Evolutionary conservation across 2,797 vertebrate species (phyloP).

Genomic region (Sylvia borin): DNA sequence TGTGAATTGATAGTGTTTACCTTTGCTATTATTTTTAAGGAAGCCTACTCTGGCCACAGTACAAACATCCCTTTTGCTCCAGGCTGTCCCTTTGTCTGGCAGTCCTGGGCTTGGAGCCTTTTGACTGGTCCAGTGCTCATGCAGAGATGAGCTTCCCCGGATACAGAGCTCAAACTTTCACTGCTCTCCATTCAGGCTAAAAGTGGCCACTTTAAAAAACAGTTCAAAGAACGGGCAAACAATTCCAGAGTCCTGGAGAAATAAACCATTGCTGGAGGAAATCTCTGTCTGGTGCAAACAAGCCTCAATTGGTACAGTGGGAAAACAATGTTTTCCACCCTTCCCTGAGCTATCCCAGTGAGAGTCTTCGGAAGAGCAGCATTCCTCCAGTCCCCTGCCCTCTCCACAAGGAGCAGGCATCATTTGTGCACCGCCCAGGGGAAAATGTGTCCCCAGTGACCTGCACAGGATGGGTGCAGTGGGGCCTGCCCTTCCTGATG

Average conservation of each 20-base stretch:
- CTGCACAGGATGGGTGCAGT: constrained; percentile 31
- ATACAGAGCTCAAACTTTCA: constrained; percentile 9
- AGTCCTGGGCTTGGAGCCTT: background rate
- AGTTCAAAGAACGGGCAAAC: background rate
- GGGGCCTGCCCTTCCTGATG: constrained; percentile 19
- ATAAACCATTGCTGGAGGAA: background rate
- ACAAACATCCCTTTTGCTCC: constrained; percentile 49
- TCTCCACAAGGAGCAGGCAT: background rate
- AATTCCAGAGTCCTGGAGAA: background rate
- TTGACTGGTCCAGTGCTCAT: background rate
- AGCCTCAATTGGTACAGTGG: background rate
- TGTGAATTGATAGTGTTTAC: constrained; percentile 43
- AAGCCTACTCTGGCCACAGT: background rate
- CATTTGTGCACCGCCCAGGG: background rate
- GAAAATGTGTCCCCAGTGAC: background rate
- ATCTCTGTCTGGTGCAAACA: background rate
- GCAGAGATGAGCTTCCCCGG: background rate
- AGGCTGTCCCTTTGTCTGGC: constrained; percentile 42
- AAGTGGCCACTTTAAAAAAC: background rate
- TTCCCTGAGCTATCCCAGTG: background rate
- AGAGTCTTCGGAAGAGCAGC: background rate
- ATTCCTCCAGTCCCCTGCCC: background rate
- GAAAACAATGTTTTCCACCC: background rate
- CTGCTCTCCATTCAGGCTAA: background rate
- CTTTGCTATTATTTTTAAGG: constrained; percentile 49